Evolutionary conservation across 2,888 invertebrate species (phyloP).

Genomic region (Hirtodrosophila alboralis): DNA sequence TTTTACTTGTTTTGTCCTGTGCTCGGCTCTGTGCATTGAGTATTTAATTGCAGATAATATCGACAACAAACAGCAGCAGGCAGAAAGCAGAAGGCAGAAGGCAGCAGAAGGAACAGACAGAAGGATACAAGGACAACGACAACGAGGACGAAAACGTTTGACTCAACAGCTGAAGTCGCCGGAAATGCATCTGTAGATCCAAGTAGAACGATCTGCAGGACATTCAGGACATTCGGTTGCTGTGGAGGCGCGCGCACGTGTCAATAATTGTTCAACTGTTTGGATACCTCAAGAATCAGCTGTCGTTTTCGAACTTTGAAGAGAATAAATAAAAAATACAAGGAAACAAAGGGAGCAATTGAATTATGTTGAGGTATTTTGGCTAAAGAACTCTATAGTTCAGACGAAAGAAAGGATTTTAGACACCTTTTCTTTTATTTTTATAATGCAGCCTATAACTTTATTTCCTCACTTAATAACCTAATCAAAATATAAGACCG

Average conservation of each 20-base stretch:
- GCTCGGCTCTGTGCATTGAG: conserved; percentile 74
- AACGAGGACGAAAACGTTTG: too few species aligned
- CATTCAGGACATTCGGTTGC: conserved; percentile 15
- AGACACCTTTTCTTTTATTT: neutral
- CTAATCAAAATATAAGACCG: too few species aligned
- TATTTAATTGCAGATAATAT: conserved; percentile 81
- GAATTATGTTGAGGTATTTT: neutral
- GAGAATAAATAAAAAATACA: neutral
- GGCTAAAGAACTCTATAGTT: neutral
- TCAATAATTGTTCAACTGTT: conserved; percentile 71
- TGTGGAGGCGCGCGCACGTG: conserved; percentile 73
- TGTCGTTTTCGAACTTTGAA: conserved; percentile 31
- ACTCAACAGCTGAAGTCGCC: conserved; percentile 72
- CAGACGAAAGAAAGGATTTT: neutral
- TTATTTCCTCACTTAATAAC: too few species aligned
- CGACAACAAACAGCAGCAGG: conserved; percentile 66
- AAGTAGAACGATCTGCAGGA: conserved; percentile 13
- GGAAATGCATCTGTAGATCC: conserved; percentile 74
- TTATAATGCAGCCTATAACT: too few species aligned
- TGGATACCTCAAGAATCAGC: conserved; percentile 65
- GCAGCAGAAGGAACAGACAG: conserved; percentile 7
- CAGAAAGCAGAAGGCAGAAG: conserved; percentile 17
- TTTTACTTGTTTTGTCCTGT: conserved; percentile 76
- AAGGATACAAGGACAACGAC: conserved; percentile 10
- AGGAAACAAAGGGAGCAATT: conserved; percentile 8